Evolutionary conservation across 1,140 invertebrate genomes (phyloP).

Genomic region (Manduca sexta): DNA sequence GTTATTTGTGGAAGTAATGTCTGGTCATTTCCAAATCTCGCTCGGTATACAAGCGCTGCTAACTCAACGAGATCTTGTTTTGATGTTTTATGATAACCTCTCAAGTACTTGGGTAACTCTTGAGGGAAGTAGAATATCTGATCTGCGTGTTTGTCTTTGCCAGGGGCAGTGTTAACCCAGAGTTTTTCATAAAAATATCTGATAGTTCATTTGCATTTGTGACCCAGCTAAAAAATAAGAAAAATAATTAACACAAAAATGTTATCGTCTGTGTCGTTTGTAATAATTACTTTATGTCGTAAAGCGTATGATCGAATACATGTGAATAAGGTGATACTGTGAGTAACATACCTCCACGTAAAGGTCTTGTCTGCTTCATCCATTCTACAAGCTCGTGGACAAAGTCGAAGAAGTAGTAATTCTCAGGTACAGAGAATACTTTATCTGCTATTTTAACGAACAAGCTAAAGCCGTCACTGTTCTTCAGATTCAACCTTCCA

Average conservation of each 20-base stretch:
- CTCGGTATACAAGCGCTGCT: slow-evolving; percentile 86
- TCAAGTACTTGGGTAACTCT: slow-evolving; percentile 93
- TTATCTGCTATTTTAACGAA: slow-evolving; percentile 96
- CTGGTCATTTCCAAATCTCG: slow-evolving; percentile 83
- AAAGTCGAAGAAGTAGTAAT: slow-evolving; percentile 97
- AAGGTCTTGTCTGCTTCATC: slow-evolving; percentile 86
- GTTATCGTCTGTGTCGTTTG: no score
- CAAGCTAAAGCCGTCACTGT: slow-evolving; percentile 90
- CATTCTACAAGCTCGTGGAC: slow-evolving; percentile 90
- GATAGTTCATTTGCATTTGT: slow-evolving; percentile 87
- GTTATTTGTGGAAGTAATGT: slow-evolving; percentile 76
- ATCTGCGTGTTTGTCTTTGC: slow-evolving; percentile 91
- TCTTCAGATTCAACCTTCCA: slow-evolving; percentile 81
- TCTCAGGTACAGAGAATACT: slow-evolving; percentile 93
- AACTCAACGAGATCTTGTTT: slow-evolving; percentile 87
- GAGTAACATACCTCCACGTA: slow-evolving; percentile 77
- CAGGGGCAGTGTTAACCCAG: slow-evolving; percentile 93
- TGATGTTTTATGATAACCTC: slow-evolving; percentile 89
- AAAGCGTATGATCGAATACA: no score
- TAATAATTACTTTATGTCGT: no score
- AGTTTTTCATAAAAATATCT: slow-evolving; percentile 99
- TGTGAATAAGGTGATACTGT: no score
- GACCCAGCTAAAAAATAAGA: slow-evolving; percentile 45
- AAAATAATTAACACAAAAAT: no score
- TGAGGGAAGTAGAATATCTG: slow-evolving; percentile 96